These are phyloP conservation scores for Agrochola lota DNA, from an alignment of 2,888 invertebrate species.

Conservation along the genomic window DNA sequence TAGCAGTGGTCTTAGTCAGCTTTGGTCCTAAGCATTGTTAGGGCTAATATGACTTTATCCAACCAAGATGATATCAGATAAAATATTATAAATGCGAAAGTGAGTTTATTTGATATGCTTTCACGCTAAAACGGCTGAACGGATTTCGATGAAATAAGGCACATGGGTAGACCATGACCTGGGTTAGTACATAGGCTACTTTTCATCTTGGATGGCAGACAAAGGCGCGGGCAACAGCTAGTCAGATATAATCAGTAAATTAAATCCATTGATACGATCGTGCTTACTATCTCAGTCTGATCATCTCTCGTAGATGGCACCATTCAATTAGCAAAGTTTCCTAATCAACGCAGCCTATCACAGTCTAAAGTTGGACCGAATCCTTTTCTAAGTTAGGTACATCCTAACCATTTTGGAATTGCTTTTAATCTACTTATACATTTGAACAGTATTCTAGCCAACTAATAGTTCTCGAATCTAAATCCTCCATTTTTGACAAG, in stretches of 20 bases:
- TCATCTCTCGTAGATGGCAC: slow-evolving; percentile 1
- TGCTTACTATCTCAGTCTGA: neutral
- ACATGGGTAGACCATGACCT: too few species aligned
- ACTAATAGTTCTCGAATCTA: neutral
- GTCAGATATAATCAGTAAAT: slow-evolving; percentile 7
- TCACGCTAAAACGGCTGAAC: too few species aligned
- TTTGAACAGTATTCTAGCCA: slow-evolving; percentile 11
- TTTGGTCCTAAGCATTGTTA: neutral
- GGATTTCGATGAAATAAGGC: too few species aligned
- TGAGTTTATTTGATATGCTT: too few species aligned
- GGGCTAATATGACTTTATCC: slow-evolving; percentile 3
- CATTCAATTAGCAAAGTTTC: slow-evolving; percentile 29
- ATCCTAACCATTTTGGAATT: neutral
- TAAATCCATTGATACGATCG: neutral
- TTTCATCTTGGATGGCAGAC: too few species aligned
- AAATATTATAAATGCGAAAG: too few species aligned
- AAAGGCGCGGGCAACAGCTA: too few species aligned
- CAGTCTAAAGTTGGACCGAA: slow-evolving; percentile 1
- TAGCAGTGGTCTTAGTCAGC: neutral
- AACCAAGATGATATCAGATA: neutral
- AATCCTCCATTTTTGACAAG: neutral
- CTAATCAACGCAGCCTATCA: slow-evolving; percentile 12
- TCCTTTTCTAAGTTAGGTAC: slow-evolving; percentile 10
- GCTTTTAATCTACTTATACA: slow-evolving; percentile 8
- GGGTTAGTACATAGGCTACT: too few species aligned